Evolutionary conservation across 2,113 vertebrate genomes (phyloP).

Genomic region (Trinectes maculatus): DNA sequence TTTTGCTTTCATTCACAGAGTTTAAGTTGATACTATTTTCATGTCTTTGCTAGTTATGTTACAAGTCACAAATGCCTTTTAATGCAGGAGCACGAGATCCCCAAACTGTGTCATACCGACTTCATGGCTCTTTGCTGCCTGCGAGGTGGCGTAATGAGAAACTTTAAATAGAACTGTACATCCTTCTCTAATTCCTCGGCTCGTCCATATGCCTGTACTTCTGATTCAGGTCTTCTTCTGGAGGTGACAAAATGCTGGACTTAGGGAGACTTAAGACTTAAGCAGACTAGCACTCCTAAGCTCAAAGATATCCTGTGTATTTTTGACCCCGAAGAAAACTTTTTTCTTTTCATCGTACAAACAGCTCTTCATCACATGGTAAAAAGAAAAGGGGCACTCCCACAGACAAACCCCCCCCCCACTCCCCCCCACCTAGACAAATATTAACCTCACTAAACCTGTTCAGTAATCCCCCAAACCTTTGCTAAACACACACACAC

Average conservation of each 20-base stretch:
- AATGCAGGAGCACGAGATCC: background rate
- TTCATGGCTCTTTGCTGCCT: background rate
- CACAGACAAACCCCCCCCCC: slow-evolving; percentile 5
- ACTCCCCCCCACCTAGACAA: background rate
- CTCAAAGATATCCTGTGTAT: slow-evolving; percentile 33
- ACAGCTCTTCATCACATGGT: background rate
- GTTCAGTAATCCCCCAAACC: slow-evolving; percentile 34
- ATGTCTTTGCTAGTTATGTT: too few relatives aligned
- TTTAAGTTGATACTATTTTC: background rate
- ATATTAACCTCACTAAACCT: slow-evolving; percentile 48
- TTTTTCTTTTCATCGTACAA: too few relatives aligned
- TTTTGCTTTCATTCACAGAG: background rate
- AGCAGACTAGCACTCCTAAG: slow-evolving; percentile 55
- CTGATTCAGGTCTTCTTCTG: slow-evolving; percentile 47
- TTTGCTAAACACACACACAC: slow-evolving; percentile 37
- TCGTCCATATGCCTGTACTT: slow-evolving; percentile 31
- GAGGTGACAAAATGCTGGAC: slow-evolving; percentile 66
- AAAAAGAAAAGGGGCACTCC: slow-evolving; percentile 1
- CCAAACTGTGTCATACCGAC: background rate
- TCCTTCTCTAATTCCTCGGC: slow-evolving; percentile 44
- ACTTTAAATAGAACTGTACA: slow-evolving; percentile 46
- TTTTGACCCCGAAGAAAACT: slow-evolving; percentile 23
- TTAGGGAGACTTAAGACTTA: slow-evolving; percentile 67
- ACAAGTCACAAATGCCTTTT: background rate
- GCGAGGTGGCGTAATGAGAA: slow-evolving; percentile 3